phyloP scores from a whole-genome alignment of 2,888 invertebrate genomes.

The Ariolimax columbianus region DNA sequence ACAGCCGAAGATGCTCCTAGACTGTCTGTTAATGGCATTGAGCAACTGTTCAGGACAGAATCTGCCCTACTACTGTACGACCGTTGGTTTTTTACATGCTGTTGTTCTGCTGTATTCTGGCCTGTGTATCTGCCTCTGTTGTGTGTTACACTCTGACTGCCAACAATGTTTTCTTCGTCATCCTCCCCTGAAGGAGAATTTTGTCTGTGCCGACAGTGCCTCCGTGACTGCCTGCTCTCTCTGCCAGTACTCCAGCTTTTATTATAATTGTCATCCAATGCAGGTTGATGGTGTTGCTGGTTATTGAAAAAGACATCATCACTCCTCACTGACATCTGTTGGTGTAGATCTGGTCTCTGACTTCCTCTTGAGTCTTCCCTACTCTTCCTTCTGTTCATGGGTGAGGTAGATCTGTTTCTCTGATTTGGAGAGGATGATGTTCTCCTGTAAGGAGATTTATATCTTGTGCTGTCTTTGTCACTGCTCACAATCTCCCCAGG shows the following conservation, averaged over 20 bases:
- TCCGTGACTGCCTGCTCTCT: background rate
- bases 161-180: background rate
- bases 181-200: background rate
- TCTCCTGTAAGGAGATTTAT: slow-evolving; percentile 13
- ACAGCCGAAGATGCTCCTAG: background rate
- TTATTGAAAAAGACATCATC: slow-evolving; percentile 32
- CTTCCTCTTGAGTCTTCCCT: slow-evolving; percentile 3
- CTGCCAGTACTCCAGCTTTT: background rate
- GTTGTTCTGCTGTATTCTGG: background rate
- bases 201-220: background rate
- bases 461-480: slow-evolving; percentile 4
- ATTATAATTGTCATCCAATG: background rate
- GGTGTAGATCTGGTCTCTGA: background rate
- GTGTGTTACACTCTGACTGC: background rate
- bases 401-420: slow-evolving; percentile 9
- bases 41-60: slow-evolving; percentile 19
- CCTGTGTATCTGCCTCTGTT: background rate
- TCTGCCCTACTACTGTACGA: slow-evolving; percentile 33
- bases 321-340: slow-evolving; percentile 23
- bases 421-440: slow-evolving; percentile 5
- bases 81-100: background rate
- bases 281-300: background rate
- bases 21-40: background rate
- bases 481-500: background rate
- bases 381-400: slow-evolving; percentile 7